These are phyloP conservation scores for Platyrinchus mystaceus DNA, from an alignment of 2,797 vertebrate species.

Conservation along the genomic window DNA sequence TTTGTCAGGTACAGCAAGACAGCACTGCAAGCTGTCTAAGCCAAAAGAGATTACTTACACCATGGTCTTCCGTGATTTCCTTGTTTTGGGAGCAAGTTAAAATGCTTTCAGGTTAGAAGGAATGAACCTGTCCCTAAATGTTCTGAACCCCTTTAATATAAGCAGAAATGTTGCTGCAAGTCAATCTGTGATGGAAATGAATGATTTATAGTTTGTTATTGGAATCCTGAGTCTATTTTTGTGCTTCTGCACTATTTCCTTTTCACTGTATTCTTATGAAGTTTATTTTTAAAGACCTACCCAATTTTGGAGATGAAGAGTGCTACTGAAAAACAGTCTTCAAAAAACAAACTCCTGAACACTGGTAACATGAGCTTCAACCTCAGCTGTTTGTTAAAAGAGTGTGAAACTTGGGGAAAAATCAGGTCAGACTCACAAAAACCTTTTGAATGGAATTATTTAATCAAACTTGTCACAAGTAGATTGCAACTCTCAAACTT, in stretches of 20 bases:
- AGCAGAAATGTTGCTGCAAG: neutral
- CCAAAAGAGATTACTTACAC: neutral
- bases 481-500: neutral
- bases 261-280: slow-evolving; percentile 37
- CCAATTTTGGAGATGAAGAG: slow-evolving; percentile 13
- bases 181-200: slow-evolving; percentile 18
- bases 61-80: neutral
- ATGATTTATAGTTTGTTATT: slow-evolving; percentile 51
- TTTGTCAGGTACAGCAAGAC: neutral
- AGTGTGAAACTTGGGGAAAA: neutral
- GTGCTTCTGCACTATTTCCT: slow-evolving; percentile 28
- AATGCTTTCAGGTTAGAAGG: neutral
- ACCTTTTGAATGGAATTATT: neutral
- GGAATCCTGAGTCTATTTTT: slow-evolving; percentile 41
- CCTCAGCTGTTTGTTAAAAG: slow-evolving; percentile 19
- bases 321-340: neutral
- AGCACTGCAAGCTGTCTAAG: neutral
- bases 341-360: neutral
- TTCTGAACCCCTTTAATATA: neutral
- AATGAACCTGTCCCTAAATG: neutral
- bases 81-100: neutral
- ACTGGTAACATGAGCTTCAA: slow-evolving; percentile 3
- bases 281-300: slow-evolving; percentile 51
- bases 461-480: neutral
- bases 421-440: neutral